Evolutionary conservation across 1,140 invertebrate species (phyloP).

Genomic region (Aculops lycopersici): DNA sequence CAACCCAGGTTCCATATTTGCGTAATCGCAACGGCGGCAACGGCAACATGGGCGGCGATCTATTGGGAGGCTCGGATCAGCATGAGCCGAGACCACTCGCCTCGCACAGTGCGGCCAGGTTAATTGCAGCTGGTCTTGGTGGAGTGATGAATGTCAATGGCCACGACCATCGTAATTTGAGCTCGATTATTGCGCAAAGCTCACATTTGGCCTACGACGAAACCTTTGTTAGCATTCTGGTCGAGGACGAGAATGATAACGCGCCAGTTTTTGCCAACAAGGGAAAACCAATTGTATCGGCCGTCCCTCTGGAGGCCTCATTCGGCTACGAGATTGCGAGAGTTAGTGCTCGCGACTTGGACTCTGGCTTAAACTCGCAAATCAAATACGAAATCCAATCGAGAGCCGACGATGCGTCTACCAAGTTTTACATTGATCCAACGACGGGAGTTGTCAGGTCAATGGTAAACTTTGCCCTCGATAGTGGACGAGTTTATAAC

Average conservation of each 20-base stretch:
- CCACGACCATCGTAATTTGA: not conserved
- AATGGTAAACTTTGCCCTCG: slow-evolving; percentile 25
- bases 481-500: slow-evolving; percentile 36
- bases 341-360: slow-evolving; percentile 30
- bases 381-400: slow-evolving; percentile 39
- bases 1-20: too few species aligned
- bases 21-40: too few species aligned
- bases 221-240: slow-evolving; percentile 31
- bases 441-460: slow-evolving; percentile 34
- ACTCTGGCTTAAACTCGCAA: slow-evolving; percentile 36
- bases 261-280: slow-evolving; percentile 29
- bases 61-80: not conserved
- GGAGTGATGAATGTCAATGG: slow-evolving; percentile 1
- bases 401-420: slow-evolving; percentile 23
- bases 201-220: slow-evolving; percentile 22
- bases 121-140: not conserved
- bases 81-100: slow-evolving; percentile 4
- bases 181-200: too few species aligned
- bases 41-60: too few species aligned
- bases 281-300: slow-evolving; percentile 36
- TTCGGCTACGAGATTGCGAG: slow-evolving; percentile 39
- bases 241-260: slow-evolving; percentile 49
- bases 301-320: slow-evolving; percentile 35
- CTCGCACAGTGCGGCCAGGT: not conserved
- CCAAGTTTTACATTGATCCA: slow-evolving; percentile 37